Base-by-base conservation (phyloP, 1,140 invertebrate genomes). In the Drosophila saltans region DNA sequence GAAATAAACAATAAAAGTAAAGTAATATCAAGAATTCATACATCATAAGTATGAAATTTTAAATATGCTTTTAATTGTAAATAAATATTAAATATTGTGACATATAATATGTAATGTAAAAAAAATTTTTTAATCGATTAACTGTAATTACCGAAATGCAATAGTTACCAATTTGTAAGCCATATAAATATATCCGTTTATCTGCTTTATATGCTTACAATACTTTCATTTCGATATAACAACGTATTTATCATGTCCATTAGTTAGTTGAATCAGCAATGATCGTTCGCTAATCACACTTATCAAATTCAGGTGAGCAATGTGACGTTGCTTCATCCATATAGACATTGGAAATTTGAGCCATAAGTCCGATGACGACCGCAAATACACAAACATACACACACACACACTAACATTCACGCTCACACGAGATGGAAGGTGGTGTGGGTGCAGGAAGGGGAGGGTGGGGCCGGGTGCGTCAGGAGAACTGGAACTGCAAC, bases 401-500 rank as follows among this genome's bases (percentile, higher is more conserved):
- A 52, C 21, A 36, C 6, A 36, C 21, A 52, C 10, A 52, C n/a
- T n/a, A n/a, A n/a, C 9, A 26, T 11, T 10, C 45, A 3, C 1
- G 26, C 21, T 52, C 5, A 26, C 3, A 52, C 16, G 24, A 24
- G 8, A 8, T 52, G 45, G 8, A 10, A 11, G 39, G 10, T 40
- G 45, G 45, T 52, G 45, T 43, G 48, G 52, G 30, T 33, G 33
- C 48, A 55, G 57, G n/a, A 30, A 3, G 33, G 6, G 16, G 36
- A 9, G n/a, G 63, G 30, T 16, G 16, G 16, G 16, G 16, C 16
- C 16, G 16, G 77, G 52, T 64, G 56, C 6, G 6, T 2, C 33
- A 10, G 45, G 21, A 52, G 45, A 26, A 8, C 21, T 10, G 45
- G 57, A 69, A 52, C 45, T 80, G 77, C 81, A 83, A 84, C 72